Percentiles rank a stretch among this genome's conserved stretches.
phyloP scores from a whole-genome alignment of 2,888 invertebrate genomes.

The Peribatodes rhomboidaria region DNA sequence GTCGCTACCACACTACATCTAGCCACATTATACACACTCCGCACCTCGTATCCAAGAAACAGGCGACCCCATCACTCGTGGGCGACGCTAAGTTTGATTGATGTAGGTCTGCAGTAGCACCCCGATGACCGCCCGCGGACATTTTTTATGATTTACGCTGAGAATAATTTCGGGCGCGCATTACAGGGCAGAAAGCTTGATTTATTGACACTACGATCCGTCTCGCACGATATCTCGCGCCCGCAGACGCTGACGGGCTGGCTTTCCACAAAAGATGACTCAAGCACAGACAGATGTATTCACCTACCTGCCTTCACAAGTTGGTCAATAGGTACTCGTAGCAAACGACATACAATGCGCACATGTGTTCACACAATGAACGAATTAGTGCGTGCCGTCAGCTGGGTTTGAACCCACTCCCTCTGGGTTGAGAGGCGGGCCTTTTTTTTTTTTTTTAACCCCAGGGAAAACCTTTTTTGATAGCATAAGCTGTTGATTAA shows the following conservation, averaged over 20 bases:
- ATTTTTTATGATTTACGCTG: conserved; percentile 56
- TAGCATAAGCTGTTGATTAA: too few species aligned
- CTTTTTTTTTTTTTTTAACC: too few species aligned
- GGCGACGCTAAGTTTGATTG: conserved; percentile 54
- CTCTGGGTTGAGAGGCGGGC: too few species aligned
- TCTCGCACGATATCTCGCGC: conserved; percentile 38
- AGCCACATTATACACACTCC: conserved; percentile 1
- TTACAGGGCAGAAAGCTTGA: conserved; percentile 47
- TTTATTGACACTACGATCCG: conserved; percentile 48
- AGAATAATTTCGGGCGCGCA: conserved; percentile 51
- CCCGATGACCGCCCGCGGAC: conserved; percentile 44
- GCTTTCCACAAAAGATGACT: conserved; percentile 2
- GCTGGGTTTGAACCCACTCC: too few species aligned
- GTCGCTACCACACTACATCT: too few species aligned
- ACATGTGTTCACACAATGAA: too few species aligned
- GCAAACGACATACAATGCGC: too few species aligned
- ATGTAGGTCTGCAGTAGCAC: conserved; percentile 51
- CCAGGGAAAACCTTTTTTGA: too few species aligned
- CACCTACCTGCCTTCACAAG: neutral
- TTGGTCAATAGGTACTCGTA: too few species aligned
- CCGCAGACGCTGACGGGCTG: conserved; percentile 24
- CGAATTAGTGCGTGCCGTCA: too few species aligned
- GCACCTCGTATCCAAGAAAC: conserved; percentile 1
- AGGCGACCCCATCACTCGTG: conserved; percentile 9
- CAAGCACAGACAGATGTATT: neutral